Conservation (phyloP, 64 coral and sea anemone genomes). For the Platygyra sinensis region DNA sequence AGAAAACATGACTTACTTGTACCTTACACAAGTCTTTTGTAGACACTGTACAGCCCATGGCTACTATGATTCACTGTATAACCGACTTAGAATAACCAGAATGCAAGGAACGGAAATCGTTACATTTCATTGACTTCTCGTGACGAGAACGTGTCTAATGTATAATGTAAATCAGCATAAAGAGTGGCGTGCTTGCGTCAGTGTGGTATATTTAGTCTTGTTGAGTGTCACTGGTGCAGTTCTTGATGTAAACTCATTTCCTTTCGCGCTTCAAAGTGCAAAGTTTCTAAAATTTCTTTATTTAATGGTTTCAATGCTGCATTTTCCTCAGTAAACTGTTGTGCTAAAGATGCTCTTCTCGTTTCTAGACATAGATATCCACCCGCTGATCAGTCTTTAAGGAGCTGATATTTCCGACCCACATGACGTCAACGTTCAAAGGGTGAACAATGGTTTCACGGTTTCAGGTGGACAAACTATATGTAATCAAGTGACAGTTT, state of each 20-base stretch:
- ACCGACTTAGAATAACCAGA: background rate
- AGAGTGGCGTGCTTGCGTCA: background rate
- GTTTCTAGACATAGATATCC: background rate
- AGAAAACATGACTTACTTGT: constrained; percentile 4
- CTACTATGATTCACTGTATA: background rate
- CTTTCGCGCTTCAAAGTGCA: background rate
- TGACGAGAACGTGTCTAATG: background rate
- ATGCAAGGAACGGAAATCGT: background rate
- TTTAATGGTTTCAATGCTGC: too few species aligned
- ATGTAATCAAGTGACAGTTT: background rate
- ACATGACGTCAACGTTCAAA: background rate
- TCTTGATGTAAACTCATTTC: background rate
- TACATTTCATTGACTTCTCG: background rate
- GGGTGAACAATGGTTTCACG: background rate
- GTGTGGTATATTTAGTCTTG: background rate
- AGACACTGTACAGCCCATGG: constrained; percentile 30
- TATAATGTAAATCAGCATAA: too few species aligned
- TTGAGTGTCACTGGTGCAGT: background rate
- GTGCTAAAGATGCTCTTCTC: background rate
- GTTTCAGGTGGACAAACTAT: background rate
- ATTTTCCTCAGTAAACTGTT: too few species aligned
- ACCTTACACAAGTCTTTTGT: background rate
- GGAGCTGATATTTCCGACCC: background rate
- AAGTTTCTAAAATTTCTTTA: too few species aligned
- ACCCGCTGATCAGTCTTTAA: background rate